A percentile compares a stretch with the other conserved stretches of the same genome.
Evolutionary conservation across 2,113 vertebrate species (phyloP).

Genomic region (cattle (Bos taurus)): ARS-UCD2.0 NC_037352.1:8891001-8891500

Average conservation of each 20-base stretch:
- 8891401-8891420: neutral
- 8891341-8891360: neutral
- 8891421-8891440: neutral
- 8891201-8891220: neutral
- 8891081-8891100: neutral
- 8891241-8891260: neutral
- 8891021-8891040: neutral
- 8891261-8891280: neutral
- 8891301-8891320: neutral
- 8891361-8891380: neutral
- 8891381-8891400: neutral
- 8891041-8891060: neutral
- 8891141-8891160: neutral
- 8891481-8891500: accelerated
- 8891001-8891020: neutral
- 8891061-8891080: neutral
- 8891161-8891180: neutral
- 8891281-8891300: neutral
- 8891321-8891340: neutral
- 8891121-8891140: neutral
- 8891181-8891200: neutral
- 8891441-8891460: neutral
- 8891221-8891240: neutral
- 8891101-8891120: neutral
- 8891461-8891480: neutral